phyloP scores from a whole-genome alignment of 1,140 invertebrate genomes.

The Temnothorax curvispinosus region DNA sequence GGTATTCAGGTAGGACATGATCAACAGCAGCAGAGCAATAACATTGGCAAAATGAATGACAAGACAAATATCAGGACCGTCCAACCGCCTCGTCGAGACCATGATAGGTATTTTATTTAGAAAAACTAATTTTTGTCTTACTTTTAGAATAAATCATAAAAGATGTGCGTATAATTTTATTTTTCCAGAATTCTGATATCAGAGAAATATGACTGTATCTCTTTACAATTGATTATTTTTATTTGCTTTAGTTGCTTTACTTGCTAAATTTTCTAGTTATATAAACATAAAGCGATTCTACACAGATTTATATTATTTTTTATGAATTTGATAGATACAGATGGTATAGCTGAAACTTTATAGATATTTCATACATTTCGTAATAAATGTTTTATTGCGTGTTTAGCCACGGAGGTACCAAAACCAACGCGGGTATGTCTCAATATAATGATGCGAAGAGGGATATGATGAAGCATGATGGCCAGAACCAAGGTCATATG shows the following conservation, averaged over 20 bases:
- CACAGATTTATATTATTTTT: background rate
- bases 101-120: conserved; percentile 77
- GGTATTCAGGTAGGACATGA: conserved; percentile 89
- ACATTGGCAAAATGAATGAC: conserved; percentile 81
- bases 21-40: conserved; percentile 80
- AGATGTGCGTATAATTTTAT: background rate
- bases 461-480: conserved; percentile 75
- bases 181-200: background rate
- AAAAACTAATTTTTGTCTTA: background rate
- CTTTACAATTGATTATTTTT: background rate
- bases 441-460: conserved; percentile 83
- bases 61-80: conserved; percentile 81
- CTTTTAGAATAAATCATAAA: conserved; percentile 2
- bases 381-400: background rate
- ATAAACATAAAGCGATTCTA: background rate
- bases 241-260: background rate
- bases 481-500: conserved; percentile 79
- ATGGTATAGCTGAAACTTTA: background rate
- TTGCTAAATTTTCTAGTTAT: background rate
- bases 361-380: background rate
- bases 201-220: background rate
- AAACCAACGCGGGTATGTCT: conserved; percentile 79
- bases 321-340: background rate
- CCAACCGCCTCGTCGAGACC: conserved; percentile 80
- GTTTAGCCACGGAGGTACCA: conserved; percentile 78